Evolutionary conservation across 2,797 vertebrate genomes (phyloP), one percentile per base, ranked within the genome.

Genomic region (Peromyscus melanophrys): DNA sequence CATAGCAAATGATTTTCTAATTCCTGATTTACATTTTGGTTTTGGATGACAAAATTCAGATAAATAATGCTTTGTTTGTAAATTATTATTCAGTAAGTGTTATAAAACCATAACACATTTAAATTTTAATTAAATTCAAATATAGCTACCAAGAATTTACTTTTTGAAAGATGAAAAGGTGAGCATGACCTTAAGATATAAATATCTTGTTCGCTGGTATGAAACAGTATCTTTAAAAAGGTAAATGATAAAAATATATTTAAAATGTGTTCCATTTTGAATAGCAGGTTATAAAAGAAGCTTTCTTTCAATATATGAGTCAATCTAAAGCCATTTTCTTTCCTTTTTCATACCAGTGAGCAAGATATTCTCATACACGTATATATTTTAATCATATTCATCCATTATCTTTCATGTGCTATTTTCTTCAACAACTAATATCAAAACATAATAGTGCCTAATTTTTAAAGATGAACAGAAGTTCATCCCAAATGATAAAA

Each of bases 1-100:
- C 85, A 21, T 78, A 91, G 52, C 17, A 96, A 94, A 25, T 89
- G 83, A 78, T 94, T 93, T 81, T 25, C 73, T 5, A 71, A 23
- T 34, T 85, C 40, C 87, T 88, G 37, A 96, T 85, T 91, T 83
- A 21, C 16, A 85, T 81, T 89, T 96, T 94, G 16, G 6, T 67
- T 92, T 76, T 77, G 49, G 5, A 82, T 89, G 59, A 67, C 63
- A 8, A 16, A 93, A 91, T 65, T 84, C n/a, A 88, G 77, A 59
- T 89, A 87, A 4, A 71, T 43, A 81, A 69, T 23, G 2, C 37
- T 92, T 57, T 65, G 12, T 63, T 84, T 52, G 87, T 43, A 94
- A 89, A 57, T 88, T 49, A 31, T 87, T 43, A 10, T 46, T 97
- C 49, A 88, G 9, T 71, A 77, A 29, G 25, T 84, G 1, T 67